Base-by-base conservation (phyloP, 1,140 invertebrate genomes). In the Papilio polyxenes region DNA sequence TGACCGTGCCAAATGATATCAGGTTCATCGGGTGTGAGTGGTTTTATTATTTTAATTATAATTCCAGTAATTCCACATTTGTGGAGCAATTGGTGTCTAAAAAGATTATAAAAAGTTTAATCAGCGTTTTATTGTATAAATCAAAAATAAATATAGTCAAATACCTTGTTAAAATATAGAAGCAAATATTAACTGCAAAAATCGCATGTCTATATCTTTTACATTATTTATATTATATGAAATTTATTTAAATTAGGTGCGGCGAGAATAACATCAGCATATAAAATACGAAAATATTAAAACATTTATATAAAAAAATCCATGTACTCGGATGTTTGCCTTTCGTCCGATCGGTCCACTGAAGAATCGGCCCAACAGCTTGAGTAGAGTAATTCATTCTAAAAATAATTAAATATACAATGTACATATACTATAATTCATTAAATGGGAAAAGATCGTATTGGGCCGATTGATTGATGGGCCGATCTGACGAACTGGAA, bases 71-170 rank as follows among this genome's bases (percentile, higher is more conserved):
- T 72, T 65, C 62, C 65, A 72, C 65, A 37, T 72, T 15, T 37
- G 31, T 72, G 65, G 31, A 37, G 23, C 65, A 37, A 31, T 6
- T 72, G 31, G 13, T 37, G 65, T 72, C 65, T 72, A 72, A 15
- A 72, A 72, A 72, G 65, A 72, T 72, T 72, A 37, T 72, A 72
- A 72, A 72, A 62, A 72, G 15, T 31, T 65, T 13, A 65, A 72
- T 72, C 65, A 72, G 23, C 31, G 0, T 72, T 72, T 72, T 8
- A 37, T 37, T 15, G 17, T 72, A 37, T 15, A 37, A 72, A 72
- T 31, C 4, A 37, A 62, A 7, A 20, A 20, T 0, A 62, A 20
- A 62, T 15, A 72, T 17, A 72, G 65, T 72, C 65, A 72, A 72
- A 72, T 72, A 72, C 65, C 65, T 72, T 72, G 65, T 72, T 11